Conservation (phyloP, 1,140 invertebrate genomes). For the Rhopalosiphum maidis region DNA sequence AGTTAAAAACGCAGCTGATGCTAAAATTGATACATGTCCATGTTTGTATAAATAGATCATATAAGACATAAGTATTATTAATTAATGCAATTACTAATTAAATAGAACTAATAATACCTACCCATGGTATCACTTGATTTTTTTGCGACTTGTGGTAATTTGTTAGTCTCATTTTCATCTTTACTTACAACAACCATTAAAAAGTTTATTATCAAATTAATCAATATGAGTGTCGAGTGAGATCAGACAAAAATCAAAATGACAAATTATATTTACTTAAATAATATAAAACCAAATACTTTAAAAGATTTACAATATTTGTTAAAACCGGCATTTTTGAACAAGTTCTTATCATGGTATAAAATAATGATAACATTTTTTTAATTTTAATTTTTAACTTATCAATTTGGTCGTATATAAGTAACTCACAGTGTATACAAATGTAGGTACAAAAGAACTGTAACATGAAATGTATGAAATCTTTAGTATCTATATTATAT, state of each 20-base stretch:
- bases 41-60: no score
- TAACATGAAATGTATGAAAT: no score
- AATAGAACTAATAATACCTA: conserved; percentile 1
- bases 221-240: no score
- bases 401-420: no score
- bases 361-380: no score
- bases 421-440: no score
- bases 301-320: neutral
- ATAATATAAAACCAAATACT: no score
- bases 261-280: neutral
- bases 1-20: conserved; percentile 78
- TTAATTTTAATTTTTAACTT: no score
- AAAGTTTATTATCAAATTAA: neutral
- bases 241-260: neutral
- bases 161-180: neutral
- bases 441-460: no score
- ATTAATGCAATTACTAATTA: neutral
- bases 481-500: no score
- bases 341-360: neutral
- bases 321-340: neutral
- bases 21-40: conserved; percentile 61
- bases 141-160: neutral
- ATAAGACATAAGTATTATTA: neutral
- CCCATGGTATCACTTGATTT: neutral
- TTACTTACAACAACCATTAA: conserved; percentile 8